These are phyloP conservation scores for Emydura subglobosa DNA, from an alignment of 2,113 vertebrate genomes.

Conservation along the genomic window DNA sequence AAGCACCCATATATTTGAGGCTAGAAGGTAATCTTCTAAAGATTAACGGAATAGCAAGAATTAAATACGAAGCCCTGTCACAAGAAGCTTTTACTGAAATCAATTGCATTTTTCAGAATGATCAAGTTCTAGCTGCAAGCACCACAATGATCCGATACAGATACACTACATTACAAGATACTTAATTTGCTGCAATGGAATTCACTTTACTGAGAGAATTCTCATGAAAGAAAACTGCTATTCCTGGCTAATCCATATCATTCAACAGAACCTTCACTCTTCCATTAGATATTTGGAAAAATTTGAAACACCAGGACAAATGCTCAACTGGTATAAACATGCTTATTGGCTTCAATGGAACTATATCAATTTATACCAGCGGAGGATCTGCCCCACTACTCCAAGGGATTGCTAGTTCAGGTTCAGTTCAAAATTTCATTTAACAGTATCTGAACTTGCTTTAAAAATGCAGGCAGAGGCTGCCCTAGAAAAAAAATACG, in stretches of 20 bases:
- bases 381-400: not conserved
- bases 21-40: not conserved
- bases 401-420: not conserved
- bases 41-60: not conserved
- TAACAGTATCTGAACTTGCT: not conserved
- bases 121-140: not conserved
- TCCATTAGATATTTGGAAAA: not conserved
- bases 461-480: not conserved
- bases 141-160: not conserved
- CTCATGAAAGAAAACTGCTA: not conserved
- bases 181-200: slow-evolving; percentile 1
- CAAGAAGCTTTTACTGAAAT: not conserved
- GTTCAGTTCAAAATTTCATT: not conserved
- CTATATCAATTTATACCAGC: not conserved
- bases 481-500: not conserved
- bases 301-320: not conserved
- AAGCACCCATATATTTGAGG: not conserved
- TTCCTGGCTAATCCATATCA: not conserved
- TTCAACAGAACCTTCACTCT: not conserved
- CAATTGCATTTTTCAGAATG: not conserved
- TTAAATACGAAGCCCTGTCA: not conserved
- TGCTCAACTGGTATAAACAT: not conserved
- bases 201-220: slow-evolving; percentile 20
- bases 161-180: not conserved
- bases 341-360: not conserved